Evolutionary conservation across 2,113 vertebrate genomes (phyloP).

Genomic region (Crotalus horridus): DNA sequence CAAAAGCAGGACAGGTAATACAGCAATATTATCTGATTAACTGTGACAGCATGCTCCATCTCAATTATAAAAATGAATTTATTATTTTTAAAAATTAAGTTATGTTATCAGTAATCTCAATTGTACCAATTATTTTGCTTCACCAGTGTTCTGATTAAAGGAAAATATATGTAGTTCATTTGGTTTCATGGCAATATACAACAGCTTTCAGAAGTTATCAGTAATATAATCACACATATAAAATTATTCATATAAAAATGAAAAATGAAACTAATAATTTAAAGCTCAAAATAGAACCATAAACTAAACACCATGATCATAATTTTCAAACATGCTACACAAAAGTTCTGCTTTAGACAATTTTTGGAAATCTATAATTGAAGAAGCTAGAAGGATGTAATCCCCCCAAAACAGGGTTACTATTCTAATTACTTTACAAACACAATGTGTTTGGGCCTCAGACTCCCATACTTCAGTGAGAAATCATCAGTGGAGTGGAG

Average conservation of each 20-base stretch:
- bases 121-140: neutral
- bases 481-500: neutral
- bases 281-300: neutral
- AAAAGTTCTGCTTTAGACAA: neutral
- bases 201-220: neutral
- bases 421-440: neutral
- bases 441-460: neutral
- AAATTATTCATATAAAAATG: neutral
- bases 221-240: neutral
- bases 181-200: neutral
- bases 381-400: neutral
- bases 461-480: neutral
- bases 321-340: neutral
- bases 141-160: neutral
- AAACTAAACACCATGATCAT: neutral
- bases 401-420: neutral
- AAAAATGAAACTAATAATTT: neutral
- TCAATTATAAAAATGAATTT: neutral
- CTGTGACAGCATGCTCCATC: accelerated
- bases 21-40: neutral
- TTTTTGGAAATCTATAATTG: neutral
- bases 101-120: neutral
- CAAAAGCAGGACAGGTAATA: constrained; percentile 78
- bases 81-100: neutral
- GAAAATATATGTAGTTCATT: neutral